phyloP scores from a whole-genome alignment of 2,888 invertebrate genomes.

The Agrochola macilenta region DNA sequence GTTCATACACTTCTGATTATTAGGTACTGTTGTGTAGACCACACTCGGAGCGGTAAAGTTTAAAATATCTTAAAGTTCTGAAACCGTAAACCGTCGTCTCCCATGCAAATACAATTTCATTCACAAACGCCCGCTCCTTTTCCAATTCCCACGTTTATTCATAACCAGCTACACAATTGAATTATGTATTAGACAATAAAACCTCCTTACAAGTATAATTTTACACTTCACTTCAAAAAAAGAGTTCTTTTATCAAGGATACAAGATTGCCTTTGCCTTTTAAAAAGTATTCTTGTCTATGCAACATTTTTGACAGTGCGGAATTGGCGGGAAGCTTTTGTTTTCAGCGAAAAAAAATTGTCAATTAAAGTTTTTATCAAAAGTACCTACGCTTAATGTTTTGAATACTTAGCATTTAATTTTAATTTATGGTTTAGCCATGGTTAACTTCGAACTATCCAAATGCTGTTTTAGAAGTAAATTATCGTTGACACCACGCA shows the following conservation, averaged over 20 bases:
- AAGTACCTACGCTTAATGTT: too few relatives aligned
- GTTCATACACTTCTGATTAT: background rate
- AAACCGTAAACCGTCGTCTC: conserved; percentile 39
- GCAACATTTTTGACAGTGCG: conserved; percentile 61
- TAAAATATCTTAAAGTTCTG: conserved; percentile 15
- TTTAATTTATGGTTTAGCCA: background rate
- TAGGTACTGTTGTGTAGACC: background rate
- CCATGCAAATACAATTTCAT: conserved; percentile 55
- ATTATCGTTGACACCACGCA: background rate
- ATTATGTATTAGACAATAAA: conserved; percentile 64
- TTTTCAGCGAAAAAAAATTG: conserved; percentile 44
- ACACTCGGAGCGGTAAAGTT: conserved; percentile 5
- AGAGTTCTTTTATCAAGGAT: conserved; percentile 29
- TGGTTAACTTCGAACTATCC: background rate
- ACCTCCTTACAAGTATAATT: conserved; percentile 45
- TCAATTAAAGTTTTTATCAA: background rate
- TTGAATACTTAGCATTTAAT: background rate
- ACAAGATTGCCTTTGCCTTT: conserved; percentile 49
- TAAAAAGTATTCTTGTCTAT: conserved; percentile 38
- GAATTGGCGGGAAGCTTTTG: conserved; percentile 62
- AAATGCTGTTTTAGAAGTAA: background rate
- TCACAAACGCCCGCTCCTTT: conserved; percentile 47
- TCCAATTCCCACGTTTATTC: conserved; percentile 66
- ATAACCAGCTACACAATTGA: conserved; percentile 54
- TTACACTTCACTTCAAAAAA: conserved; percentile 35